Conservation (phyloP, 2,113 vertebrate genomes). For the Poeciliopsis prolifica region DNA sequence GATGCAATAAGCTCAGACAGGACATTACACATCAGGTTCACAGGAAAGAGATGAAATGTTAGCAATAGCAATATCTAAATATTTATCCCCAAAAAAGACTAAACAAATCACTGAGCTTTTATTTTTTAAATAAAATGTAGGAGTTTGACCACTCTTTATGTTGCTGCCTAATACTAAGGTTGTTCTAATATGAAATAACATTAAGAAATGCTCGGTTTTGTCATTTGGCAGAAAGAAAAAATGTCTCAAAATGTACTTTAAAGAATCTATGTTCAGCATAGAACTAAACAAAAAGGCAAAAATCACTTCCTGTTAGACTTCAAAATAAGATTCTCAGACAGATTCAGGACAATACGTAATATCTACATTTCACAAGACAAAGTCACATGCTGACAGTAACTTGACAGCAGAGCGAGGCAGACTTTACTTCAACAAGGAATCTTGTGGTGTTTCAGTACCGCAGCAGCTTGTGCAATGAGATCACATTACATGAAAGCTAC, state of each 20-base stretch:
- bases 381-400: too few relatives aligned
- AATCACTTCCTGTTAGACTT: background rate
- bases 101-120: background rate
- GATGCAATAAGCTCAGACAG: background rate
- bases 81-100: background rate
- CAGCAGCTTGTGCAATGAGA: too few relatives aligned
- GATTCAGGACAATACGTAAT: too few relatives aligned
- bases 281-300: background rate
- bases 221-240: background rate
- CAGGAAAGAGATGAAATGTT: background rate
- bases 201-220: background rate
- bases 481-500: too few relatives aligned
- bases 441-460: too few relatives aligned
- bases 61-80: background rate
- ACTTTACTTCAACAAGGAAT: too few relatives aligned
- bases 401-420: too few relatives aligned
- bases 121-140: background rate
- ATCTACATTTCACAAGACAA: too few relatives aligned
- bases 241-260: background rate
- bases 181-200: background rate
- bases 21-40: background rate
- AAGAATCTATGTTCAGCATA: background rate
- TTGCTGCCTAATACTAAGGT: background rate
- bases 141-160: background rate
- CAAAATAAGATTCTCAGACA: too few relatives aligned